Evolutionary conservation across 2,797 vertebrate species (phyloP).

Genomic region (Psittacula derbiana): DNA sequence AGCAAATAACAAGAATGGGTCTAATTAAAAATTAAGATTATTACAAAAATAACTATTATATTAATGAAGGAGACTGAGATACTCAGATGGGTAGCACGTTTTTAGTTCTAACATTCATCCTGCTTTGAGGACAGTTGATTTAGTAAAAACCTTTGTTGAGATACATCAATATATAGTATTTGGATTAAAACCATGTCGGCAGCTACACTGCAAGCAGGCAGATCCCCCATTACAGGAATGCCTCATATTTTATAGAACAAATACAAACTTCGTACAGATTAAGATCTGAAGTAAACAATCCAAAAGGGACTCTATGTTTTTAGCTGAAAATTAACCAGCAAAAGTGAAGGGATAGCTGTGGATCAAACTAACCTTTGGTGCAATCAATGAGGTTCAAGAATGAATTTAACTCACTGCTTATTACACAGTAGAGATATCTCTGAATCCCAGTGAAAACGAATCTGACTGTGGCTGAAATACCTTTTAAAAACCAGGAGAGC

Average conservation of each 20-base stretch:
- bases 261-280: neutral
- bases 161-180: neutral
- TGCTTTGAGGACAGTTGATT: neutral
- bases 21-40: constrained; percentile 44
- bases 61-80: constrained; percentile 42
- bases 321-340: neutral
- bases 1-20: constrained; percentile 14
- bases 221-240: neutral
- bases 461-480: constrained; percentile 43
- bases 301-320: neutral
- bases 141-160: neutral
- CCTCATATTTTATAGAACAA: neutral
- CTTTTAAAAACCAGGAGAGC: constrained; percentile 35
- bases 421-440: neutral
- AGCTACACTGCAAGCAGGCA: neutral
- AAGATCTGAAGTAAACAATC: neutral
- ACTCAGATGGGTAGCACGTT: constrained; percentile 29
- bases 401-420: neutral
- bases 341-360: neutral
- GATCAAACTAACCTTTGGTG: neutral
- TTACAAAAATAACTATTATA: constrained; percentile 49
- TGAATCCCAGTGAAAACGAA: constrained; percentile 48
- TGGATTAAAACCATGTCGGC: neutral
- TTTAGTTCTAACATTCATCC: constrained; percentile 46
- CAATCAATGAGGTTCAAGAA: neutral